A percentile compares a stretch with the other conserved stretches of the same genome.
Conservation (phyloP, 2,888 invertebrate species). For the Phalera bucephala region DNA sequence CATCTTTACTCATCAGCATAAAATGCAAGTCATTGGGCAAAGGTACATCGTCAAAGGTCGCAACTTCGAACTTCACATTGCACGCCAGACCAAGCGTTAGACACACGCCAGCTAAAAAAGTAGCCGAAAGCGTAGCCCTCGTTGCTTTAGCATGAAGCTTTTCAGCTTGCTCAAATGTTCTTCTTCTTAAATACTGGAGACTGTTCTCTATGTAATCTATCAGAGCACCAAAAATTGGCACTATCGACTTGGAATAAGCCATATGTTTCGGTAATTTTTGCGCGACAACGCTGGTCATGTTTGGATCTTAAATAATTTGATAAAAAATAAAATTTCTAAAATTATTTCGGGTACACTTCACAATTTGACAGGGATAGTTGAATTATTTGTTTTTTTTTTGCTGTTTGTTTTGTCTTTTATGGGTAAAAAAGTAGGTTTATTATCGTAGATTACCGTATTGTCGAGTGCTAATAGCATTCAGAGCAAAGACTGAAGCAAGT, state of each 20-base stretch:
- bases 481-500: no score
- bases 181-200: conserved; percentile 48
- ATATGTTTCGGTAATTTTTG: conserved; percentile 42
- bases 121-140: conserved; percentile 48
- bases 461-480: no score
- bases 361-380: not conserved
- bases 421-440: no score
- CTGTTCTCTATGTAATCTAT: conserved; percentile 66
- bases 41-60: conserved; percentile 55
- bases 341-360: not conserved
- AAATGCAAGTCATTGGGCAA: conserved; percentile 63
- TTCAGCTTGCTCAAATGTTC: conserved; percentile 53
- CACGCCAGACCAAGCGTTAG: conserved; percentile 55
- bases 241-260: conserved; percentile 57
- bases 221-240: conserved; percentile 62
- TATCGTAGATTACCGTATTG: no score
- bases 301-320: no score
- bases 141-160: conserved; percentile 46
- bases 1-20: conserved; percentile 64
- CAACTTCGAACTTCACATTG: conserved; percentile 71
- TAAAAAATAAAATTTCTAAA: no score
- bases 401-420: no score
- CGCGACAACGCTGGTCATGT: conserved; percentile 46
- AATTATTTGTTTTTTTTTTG: not conserved
- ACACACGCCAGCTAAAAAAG: conserved; percentile 57